Evolutionary conservation across 2,113 vertebrate genomes (phyloP), one percentile per base, ranked within the genome.

Genomic region (Carassius carassius): DNA sequence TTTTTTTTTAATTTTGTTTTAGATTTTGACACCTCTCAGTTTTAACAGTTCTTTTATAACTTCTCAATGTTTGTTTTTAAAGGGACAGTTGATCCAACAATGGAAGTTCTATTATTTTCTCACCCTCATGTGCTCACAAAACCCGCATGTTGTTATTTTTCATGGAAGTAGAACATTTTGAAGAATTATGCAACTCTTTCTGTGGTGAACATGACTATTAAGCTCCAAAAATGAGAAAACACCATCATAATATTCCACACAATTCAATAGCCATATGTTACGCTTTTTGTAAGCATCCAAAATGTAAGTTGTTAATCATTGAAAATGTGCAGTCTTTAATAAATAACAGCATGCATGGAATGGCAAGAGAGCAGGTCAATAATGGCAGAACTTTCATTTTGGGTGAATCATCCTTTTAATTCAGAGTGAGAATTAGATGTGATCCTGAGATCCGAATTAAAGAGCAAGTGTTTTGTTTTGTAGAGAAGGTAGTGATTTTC

Each of bases 31-130:
- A 75, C 78, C 41, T 47, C 72, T 47, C 63, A 84, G 70, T 88
- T 88, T 89, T 83, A 86, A 75, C 69, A 16, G 44, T 81, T 81
- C 8, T 79, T 87, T 88, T 74, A 77, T 82, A 84, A 37, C 74
- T 25, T 84, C 32, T 65, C 65, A 35, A 37, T 17, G 5, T 11
- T 47, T 47, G 72, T 25, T 41, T 70, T 72, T 72, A 72, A 72
- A 41, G 4, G 35, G 16, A 19, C 17, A 21, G 62, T 72, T 47
- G 12, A 74, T 74, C 35, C 72, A 14, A 41, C 72, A 49, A 16
- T 74, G 41, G 72, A 74, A 14, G 12, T 74, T 37, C 32, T 2
- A 1, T 70, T 4, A 70, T 70, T 37, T 70, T 70, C 41, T 41
- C 41, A 41, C 41, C 7, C 41, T 2, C 8, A 1, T 37, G 29